These are phyloP conservation scores for Papilio demoleus DNA, from an alignment of 2,888 invertebrate species.

Conservation along the genomic window DNA sequence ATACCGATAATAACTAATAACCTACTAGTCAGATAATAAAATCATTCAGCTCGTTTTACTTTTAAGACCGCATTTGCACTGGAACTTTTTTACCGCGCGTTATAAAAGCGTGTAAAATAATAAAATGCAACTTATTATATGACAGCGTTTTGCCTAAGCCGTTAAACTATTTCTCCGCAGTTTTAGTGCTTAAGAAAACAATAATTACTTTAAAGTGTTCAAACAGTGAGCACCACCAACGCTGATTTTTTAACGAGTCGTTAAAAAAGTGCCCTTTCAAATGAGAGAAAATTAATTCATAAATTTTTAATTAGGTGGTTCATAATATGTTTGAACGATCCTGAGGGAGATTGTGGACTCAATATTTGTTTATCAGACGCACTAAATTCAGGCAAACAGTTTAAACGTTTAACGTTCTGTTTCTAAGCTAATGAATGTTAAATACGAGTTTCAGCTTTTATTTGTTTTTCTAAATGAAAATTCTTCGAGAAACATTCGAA, in stretches of 20 bases:
- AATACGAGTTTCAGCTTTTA: constrained; percentile 6
- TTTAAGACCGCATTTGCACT: too few relatives aligned
- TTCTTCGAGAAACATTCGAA: constrained; percentile 26
- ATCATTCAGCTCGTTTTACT: too few relatives aligned
- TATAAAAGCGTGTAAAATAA: too few relatives aligned
- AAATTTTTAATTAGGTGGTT: background rate
- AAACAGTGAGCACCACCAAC: too few relatives aligned
- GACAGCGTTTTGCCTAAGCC: too few relatives aligned
- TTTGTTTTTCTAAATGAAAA: constrained; percentile 28
- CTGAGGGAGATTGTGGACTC: background rate
- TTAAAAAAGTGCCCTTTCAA: too few relatives aligned
- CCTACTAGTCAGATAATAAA: background rate
- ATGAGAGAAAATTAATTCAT: background rate
- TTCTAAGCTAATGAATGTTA: background rate
- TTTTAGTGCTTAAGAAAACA: too few relatives aligned
- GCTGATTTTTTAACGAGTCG: too few relatives aligned
- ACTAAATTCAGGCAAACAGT: background rate
- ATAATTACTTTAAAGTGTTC: too few relatives aligned
- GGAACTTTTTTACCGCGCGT: too few relatives aligned
- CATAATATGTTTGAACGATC: background rate
- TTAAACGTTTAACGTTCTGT: background rate
- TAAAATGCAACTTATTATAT: too few relatives aligned
- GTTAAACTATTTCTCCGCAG: too few relatives aligned
- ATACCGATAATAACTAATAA: background rate
- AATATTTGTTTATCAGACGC: background rate